Base-by-base conservation (phyloP, 2,113 vertebrate species). In the Macrotus californicus region DNA sequence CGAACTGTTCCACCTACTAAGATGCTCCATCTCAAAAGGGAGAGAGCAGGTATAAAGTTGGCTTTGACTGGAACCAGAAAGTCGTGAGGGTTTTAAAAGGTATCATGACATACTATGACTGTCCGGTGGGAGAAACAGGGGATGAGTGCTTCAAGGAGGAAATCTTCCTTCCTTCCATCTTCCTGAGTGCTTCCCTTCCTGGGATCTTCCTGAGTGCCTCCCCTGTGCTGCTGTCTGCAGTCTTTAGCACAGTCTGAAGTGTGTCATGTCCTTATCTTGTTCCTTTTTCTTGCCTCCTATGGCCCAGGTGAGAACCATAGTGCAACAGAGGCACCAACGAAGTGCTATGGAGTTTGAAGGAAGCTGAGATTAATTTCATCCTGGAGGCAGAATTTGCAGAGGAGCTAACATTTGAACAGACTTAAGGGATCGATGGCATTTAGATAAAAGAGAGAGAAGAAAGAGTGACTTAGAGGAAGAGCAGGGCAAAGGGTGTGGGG, bases 391-490 rank as follows among this genome's bases (percentile, higher is more conserved):
- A 95, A 75, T 18, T 21, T 54, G 22, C 7, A 56, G 66, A 93
- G 41, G 13, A 91, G 48, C 29, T 69, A 66, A 77, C 39, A 48
- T 90, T 69, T 66, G 61, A 82, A 83, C 34, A 56, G 75, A 75
- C 36, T 52, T 2, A 0, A 83, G 69, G 83, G 75, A 69, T 69
- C 52, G n/a, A 93, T 96, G 72, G 59, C 92, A 77, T 94, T 94
- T 79, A 72, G 80, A 64, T 67, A 76, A 29, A 41, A 72, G 80
- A 90, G 29, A 75, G 14, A 14, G 39, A 79, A 79, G 84, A 21
- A 79, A 95, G 75, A 67, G 13, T 73, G 80, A 56, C 41, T 64
- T 87, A 39, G 43, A 84, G n/a, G 52, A 84, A 56, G 34, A 24
- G n/a, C 4, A 75, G 29, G 39, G 43, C 69, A 66, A 73, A 29